These are phyloP conservation scores for Typhlomys cinereus DNA, from an alignment of 2,113 vertebrate species.

Conservation along the genomic window DNA sequence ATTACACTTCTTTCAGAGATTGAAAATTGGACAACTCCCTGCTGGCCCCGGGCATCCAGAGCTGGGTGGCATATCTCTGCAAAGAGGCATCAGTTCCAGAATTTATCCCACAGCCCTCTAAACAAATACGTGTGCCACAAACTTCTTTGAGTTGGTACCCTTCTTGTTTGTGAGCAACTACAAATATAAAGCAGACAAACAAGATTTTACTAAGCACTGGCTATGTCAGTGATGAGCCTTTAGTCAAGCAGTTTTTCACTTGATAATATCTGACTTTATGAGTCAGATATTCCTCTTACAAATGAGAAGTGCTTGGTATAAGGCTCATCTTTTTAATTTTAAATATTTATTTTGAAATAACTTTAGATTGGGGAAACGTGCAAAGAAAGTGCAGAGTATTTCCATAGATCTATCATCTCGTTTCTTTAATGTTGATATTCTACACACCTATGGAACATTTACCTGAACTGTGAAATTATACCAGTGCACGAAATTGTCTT, in stretches of 20 bases:
- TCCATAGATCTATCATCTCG: not conserved
- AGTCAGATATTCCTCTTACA: not conserved
- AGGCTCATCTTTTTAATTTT: not conserved
- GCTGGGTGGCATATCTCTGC: not conserved
- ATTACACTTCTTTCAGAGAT: not conserved
- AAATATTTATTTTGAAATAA: conserved; percentile 45
- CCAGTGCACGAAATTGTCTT: not conserved
- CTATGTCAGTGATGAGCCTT: not conserved
- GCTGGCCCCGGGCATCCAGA: not conserved
- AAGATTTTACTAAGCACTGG: conserved; percentile 10
- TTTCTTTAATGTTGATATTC: not conserved
- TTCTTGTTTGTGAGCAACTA: not conserved
- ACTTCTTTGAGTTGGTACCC: not conserved
- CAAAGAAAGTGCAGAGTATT: not conserved
- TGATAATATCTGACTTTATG: not conserved
- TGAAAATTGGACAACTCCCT: not conserved
- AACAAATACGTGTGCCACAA: not conserved
- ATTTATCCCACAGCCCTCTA: not conserved
- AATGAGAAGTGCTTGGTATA: not conserved
- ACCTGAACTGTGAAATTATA: not conserved
- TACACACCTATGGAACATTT: not conserved
- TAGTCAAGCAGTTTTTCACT: not conserved
- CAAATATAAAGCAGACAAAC: not conserved
- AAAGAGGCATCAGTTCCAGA: not conserved
- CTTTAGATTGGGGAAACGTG: not conserved